Conservation (phyloP, 2,888 invertebrate genomes). For the Drosophila diplacantha region DNA sequence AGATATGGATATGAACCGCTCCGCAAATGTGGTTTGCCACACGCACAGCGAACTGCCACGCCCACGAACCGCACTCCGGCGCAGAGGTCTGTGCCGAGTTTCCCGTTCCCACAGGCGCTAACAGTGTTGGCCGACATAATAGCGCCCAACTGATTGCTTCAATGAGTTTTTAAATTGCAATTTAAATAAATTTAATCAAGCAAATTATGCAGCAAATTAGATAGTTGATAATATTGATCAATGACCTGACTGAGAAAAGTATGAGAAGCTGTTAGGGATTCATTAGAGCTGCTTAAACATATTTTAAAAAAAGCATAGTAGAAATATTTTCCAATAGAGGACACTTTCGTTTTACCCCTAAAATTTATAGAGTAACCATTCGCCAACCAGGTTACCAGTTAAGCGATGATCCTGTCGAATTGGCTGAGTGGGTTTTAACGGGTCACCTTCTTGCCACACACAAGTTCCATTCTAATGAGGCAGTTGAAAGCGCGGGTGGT, state of each 20-base stretch:
- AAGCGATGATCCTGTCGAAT: background rate
- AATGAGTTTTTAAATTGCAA: no score
- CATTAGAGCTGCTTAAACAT: no score
- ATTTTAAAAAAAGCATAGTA: no score
- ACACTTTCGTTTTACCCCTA: no score
- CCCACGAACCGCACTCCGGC: slow-evolving; percentile 1
- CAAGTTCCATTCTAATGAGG: background rate
- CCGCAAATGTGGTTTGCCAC: slow-evolving; percentile 45
- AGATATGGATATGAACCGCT: slow-evolving; percentile 46
- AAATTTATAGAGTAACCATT: no score
- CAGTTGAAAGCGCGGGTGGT: background rate
- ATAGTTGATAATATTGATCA: background rate
- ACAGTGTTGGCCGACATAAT: slow-evolving; percentile 1
- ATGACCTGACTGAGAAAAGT: background rate
- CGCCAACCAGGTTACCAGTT: no score
- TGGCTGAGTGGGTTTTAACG: slow-evolving; percentile 12
- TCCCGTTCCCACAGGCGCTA: background rate
- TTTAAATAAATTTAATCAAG: background rate
- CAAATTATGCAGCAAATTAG: background rate
- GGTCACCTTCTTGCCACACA: slow-evolving; percentile 12
- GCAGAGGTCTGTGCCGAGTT: background rate
- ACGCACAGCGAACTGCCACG: slow-evolving; percentile 8
- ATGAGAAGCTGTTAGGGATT: no score
- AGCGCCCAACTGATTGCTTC: background rate
- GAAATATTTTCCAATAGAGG: background rate